Evolutionary conservation across 2,888 invertebrate genomes (phyloP), one percentile per base, ranked within the genome.

Genomic region (Stenichneumon culpator): DNA sequence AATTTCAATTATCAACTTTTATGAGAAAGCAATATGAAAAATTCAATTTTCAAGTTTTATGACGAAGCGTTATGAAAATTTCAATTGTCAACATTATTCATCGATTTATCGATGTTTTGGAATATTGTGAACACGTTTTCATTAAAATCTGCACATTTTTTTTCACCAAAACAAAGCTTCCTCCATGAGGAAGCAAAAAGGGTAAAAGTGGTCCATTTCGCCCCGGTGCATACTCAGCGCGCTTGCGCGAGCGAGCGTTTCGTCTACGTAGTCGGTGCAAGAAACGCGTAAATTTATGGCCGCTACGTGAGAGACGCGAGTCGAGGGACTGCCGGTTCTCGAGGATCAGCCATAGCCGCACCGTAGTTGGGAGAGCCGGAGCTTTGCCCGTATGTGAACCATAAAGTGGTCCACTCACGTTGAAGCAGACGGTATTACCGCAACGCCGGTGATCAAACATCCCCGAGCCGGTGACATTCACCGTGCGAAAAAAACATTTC

Each of bases 251-350:
- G 25, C 28, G 9, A 36, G 25, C 32, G 57, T 57, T 19, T 78
- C 65, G 22, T 73, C 75, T 82, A 80, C 82, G 82, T 74, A 81
- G 74, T 68, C 57, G 69, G 69, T 22, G 84, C 67, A 83, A 84
- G 86, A 85, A 85, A 82, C 81, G 82, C 87, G 80, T 80, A 86
- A 84, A 86, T 87, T 87, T 87, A 87, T 86, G 74, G 85, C 79
- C 77, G 28, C 25, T 85, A 86, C 87, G 87, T 87, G 87, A 84
- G 81, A 68, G 67, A 50, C 70, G 84, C 50, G 39, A 72, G 65
- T 65, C 67, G 60, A 77, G 69, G 67, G 74, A 67, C 25, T 25
- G 6, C 54, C 7, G 57, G 57, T 65, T 60, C 79, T 70, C 50
- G 44, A 81, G 44, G 79, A 81, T 82, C 70, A 78, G 74, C 77